Evolutionary conservation across 2,113 vertebrate genomes (phyloP).

Genomic region (Pogona vitticeps): DNA sequence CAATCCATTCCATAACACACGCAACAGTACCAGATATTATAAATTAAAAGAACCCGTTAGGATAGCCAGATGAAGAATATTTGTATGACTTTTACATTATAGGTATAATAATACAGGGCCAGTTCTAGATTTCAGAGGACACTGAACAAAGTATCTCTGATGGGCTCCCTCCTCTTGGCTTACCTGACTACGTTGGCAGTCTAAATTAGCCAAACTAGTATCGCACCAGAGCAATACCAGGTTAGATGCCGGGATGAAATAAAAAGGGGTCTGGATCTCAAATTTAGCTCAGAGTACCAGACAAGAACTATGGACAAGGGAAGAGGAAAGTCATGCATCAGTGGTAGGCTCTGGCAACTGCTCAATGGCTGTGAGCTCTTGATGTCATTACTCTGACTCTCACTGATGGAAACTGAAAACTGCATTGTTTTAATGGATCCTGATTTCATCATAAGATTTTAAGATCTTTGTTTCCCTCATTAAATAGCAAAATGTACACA

Average conservation of each 20-base stretch:
- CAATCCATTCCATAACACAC: slow-evolving; percentile 10
- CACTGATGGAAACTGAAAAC: neutral
- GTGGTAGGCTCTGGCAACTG: neutral
- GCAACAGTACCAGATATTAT: slow-evolving; percentile 12
- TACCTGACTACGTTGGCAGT: neutral
- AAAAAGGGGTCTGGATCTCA: neutral
- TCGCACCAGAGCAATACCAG: no score
- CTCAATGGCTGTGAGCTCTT: neutral
- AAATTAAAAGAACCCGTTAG: slow-evolving; percentile 46
- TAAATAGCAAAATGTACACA: slow-evolving; percentile 30
- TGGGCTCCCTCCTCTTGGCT: no score
- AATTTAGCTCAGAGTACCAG: neutral
- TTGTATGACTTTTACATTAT: slow-evolving; percentile 61
- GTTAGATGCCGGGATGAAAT: neutral
- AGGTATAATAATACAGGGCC: neutral
- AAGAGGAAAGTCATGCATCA: neutral
- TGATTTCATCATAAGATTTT: slow-evolving; percentile 25
- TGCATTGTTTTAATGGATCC: neutral
- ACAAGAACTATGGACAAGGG: neutral
- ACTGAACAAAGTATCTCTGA: neutral
- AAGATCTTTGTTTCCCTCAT: slow-evolving; percentile 36
- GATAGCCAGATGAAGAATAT: slow-evolving; percentile 17
- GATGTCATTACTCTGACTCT: neutral
- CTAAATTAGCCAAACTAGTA: neutral
- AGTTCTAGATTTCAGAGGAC: neutral